phyloP scores from a whole-genome alignment of 2,888 invertebrate genomes.

The Nymphalis c-album region DNA sequence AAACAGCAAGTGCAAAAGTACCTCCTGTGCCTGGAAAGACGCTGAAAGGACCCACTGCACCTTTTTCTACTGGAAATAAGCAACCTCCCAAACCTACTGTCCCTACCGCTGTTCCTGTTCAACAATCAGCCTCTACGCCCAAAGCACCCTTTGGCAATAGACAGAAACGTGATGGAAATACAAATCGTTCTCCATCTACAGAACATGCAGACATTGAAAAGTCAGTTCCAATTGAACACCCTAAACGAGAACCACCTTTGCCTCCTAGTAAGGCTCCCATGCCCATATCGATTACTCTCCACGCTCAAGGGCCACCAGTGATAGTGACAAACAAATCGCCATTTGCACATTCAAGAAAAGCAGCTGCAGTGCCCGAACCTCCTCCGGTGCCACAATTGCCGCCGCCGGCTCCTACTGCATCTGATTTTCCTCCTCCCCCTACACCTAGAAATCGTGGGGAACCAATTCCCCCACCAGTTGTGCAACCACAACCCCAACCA shows the following conservation, averaged over 20 bases:
- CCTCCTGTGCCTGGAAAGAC: constrained; percentile 59
- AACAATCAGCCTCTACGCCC: constrained; percentile 69
- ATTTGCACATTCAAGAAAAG: constrained; percentile 71
- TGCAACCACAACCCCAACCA: constrained; percentile 64
- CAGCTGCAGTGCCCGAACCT: constrained; percentile 57
- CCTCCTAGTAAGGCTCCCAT: constrained; percentile 75
- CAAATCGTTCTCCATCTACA: constrained; percentile 66
- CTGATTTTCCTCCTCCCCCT: constrained; percentile 77
- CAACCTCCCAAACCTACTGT: constrained; percentile 69
- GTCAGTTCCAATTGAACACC: constrained; percentile 52
- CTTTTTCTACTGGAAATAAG: constrained; percentile 68
- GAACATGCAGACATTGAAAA: constrained; percentile 59
- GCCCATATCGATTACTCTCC: constrained; percentile 77
- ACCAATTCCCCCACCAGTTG: constrained; percentile 56
- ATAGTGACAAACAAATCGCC: constrained; percentile 77
- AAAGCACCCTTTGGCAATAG: constrained; percentile 75
- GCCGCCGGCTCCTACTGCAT: constrained; percentile 74
- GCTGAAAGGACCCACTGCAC: constrained; percentile 70
- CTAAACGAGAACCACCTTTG: constrained; percentile 65
- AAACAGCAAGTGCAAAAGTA: constrained; percentile 54
- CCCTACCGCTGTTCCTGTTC: constrained; percentile 71
- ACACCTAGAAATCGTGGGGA: constrained; percentile 71
- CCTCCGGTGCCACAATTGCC: constrained; percentile 67
- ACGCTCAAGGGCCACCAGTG: constrained; percentile 68
- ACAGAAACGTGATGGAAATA: constrained; percentile 69